Conservation (phyloP, 2,888 invertebrate species). For the Dasysyrphus tricinctus region DNA sequence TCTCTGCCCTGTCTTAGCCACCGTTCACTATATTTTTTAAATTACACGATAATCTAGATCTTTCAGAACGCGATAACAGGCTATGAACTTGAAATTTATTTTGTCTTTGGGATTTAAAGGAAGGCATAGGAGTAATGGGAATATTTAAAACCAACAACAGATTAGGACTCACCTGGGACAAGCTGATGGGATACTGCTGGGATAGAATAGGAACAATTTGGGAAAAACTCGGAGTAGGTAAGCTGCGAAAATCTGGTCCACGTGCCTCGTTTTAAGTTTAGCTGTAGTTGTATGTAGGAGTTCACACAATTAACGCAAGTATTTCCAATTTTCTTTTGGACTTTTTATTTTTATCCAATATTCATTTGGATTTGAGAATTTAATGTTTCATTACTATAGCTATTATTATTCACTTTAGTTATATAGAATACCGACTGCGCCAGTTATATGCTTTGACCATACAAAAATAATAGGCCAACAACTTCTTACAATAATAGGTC, state of each 20-base stretch:
- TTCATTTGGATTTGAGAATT: background rate
- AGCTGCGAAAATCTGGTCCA: conserved; percentile 1
- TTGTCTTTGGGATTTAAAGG: conserved; percentile 4
- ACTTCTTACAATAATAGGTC: background rate
- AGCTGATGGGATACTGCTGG: background rate
- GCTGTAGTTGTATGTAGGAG: too few relatives aligned
- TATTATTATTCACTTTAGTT: conserved; percentile 5
- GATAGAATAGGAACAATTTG: background rate
- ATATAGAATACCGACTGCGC: background rate
- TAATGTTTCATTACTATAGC: background rate
- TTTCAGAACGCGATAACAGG: background rate
- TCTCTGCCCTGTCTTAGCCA: background rate
- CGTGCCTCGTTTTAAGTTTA: background rate
- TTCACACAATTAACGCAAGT: background rate
- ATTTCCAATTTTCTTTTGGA: conserved; percentile 5
- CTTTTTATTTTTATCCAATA: background rate
- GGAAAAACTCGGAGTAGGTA: background rate
- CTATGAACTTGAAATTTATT: conserved; percentile 4
- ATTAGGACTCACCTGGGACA: conserved; percentile 4
- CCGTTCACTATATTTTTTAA: background rate
- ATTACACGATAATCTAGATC: background rate
- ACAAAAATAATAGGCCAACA: too few relatives aligned
- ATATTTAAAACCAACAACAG: conserved; percentile 15
- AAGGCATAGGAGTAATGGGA: background rate
- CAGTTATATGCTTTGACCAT: background rate